Percentiles rank a stretch among this genome's conserved stretches.
These are phyloP conservation scores for Protobothrops flavoviridis DNA, from an alignment of 2,113 vertebrate genomes.

Conservation along the genomic window DNA sequence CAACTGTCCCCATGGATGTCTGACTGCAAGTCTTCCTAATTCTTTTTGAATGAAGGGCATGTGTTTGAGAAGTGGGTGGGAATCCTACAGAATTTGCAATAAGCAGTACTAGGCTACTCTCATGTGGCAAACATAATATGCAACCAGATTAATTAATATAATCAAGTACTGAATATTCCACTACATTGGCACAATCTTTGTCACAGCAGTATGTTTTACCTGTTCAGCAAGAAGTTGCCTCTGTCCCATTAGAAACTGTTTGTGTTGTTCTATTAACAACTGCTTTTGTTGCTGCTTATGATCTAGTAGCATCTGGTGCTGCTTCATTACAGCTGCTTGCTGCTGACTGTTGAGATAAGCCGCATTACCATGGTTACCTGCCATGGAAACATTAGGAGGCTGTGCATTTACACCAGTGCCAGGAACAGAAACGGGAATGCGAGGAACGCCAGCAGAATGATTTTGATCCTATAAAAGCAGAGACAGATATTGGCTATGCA, in stretches of 20 bases:
- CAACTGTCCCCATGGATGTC: background rate
- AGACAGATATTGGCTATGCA: constrained; percentile 9
- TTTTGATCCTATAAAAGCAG: constrained; percentile 81
- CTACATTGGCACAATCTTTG: background rate
- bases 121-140: background rate
- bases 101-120: background rate
- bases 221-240: constrained; percentile 89
- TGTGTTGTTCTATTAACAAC: constrained; percentile 72
- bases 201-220: constrained; percentile 66
- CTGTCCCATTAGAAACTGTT: constrained; percentile 80
- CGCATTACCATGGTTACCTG: constrained; percentile 75
- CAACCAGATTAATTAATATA: background rate
- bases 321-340: constrained; percentile 83
- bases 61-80: background rate
- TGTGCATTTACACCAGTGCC: constrained; percentile 71
- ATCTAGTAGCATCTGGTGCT: constrained; percentile 82
- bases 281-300: constrained; percentile 80
- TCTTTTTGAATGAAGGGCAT: background rate
- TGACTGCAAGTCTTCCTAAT: background rate
- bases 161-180: background rate
- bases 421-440: constrained; percentile 74
- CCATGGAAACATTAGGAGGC: constrained; percentile 73
- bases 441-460: constrained; percentile 69
- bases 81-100: background rate
- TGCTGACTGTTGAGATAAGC: constrained; percentile 83